Conservation (phyloP, 2,888 invertebrate genomes). For the Cheilosia soror region DNA sequence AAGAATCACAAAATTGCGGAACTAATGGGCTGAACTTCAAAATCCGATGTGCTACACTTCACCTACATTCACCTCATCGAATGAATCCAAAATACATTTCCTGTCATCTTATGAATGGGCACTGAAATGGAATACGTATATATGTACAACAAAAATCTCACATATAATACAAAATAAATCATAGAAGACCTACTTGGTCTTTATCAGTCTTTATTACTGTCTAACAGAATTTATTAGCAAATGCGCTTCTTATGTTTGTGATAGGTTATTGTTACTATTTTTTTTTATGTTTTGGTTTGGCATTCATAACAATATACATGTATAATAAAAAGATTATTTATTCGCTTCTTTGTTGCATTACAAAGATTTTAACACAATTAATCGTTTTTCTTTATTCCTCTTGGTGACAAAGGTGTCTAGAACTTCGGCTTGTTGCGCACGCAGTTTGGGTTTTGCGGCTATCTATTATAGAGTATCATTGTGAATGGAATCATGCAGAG, state of each 20-base stretch:
- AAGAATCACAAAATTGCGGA: conserved; percentile 33
- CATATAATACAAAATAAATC: conserved; percentile 28
- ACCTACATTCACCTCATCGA: conserved; percentile 41
- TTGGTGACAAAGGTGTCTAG: background rate
- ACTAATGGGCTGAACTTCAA: conserved; percentile 41
- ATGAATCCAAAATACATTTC: conserved; percentile 35
- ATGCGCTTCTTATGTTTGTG: conserved; percentile 52
- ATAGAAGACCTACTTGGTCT: conserved; percentile 49
- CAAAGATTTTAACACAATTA: conserved; percentile 37
- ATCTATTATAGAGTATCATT: no score
- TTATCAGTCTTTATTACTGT: conserved; percentile 11
- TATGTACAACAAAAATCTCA: conserved; percentile 13
- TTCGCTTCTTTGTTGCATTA: conserved; percentile 35
- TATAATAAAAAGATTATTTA: conserved; percentile 46
- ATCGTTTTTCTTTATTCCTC: conserved; percentile 26
- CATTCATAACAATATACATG: conserved; percentile 28
- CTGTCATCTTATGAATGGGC: conserved; percentile 34
- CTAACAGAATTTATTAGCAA: conserved; percentile 42
- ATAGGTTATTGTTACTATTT: conserved; percentile 41
- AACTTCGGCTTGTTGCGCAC: conserved; percentile 9
- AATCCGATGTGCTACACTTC: conserved; percentile 36
- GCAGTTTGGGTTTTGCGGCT: background rate
- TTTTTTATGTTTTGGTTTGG: conserved; percentile 32
- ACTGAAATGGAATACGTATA: background rate
- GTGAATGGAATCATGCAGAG: conserved; percentile 2